Percentiles rank a stretch among this genome's conserved stretches.
Evolutionary conservation across 2,888 invertebrate species (phyloP).

Genomic region (Cataglyphis livida): DNA sequence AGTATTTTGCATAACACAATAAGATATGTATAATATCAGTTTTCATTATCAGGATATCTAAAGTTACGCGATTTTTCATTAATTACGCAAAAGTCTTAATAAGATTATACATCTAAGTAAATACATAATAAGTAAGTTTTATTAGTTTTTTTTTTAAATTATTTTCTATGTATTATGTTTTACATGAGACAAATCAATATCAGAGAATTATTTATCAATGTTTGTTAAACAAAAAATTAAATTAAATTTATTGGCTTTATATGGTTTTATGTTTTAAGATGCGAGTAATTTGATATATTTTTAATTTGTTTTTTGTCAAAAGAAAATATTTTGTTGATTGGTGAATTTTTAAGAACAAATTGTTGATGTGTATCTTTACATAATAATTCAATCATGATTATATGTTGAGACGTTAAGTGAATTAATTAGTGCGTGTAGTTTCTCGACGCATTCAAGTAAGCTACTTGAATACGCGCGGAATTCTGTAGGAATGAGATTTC

Average conservation of each 20-base stretch:
- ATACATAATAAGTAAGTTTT: not conserved
- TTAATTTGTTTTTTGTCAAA: not conserved
- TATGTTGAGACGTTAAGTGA: not conserved
- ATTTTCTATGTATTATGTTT: not conserved
- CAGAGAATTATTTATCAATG: not conserved
- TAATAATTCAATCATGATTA: constrained; percentile 20
- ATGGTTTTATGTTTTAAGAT: constrained; percentile 7
- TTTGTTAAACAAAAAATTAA: not conserved
- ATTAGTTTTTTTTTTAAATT: not conserved
- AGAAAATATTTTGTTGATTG: not conserved
- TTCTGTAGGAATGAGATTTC: not conserved
- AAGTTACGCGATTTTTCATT: not conserved
- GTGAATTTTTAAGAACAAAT: constrained; percentile 1
- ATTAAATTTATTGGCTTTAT: not conserved
- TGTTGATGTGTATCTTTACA: not conserved
- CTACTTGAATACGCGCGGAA: not conserved
- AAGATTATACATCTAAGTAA: not conserved
- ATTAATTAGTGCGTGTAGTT: constrained; percentile 11
- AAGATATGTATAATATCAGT: constrained; percentile 3
- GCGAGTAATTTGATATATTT: not conserved
- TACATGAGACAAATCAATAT: not conserved
- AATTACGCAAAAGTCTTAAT: not conserved
- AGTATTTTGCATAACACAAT: not conserved
- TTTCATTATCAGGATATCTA: not conserved
- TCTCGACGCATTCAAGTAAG: not conserved